Base-by-base conservation (phyloP, 2,888 invertebrate species). In the Lasius fuliginosus region DNA sequence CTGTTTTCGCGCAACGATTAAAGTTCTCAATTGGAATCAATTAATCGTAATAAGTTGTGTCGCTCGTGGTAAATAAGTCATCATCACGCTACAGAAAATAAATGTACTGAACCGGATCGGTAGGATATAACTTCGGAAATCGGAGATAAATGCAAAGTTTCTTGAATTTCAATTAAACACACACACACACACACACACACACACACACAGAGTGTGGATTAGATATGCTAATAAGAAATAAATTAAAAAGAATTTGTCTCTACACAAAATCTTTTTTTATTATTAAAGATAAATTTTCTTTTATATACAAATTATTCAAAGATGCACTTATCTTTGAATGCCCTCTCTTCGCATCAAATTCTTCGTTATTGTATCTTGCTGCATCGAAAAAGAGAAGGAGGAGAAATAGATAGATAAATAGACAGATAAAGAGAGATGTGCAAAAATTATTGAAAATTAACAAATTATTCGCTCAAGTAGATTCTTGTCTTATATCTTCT, bases 21-120 rank as follows among this genome's bases (percentile, higher is more conserved):
- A 89, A 86, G 83, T 89, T 88, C 84, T 87, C 87, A 89, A 91
- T 92, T 91, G 88, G 33, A 64, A 42, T 83, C 86, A 91, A 92
- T 83, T 87, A 91, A 92, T 92, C 86, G 81, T 86, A 76, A 36
- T 92, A 85, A 69, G n/a, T 33, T 33, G 33, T n/a, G 33, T 33
- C 33, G 3, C 8, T 46, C 15, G 23, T 3, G 30, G 11, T 33
- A 75, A 75, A 75, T 9, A 75, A 62, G 2, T 60, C 5, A n/a
- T 23, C n/a, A 53, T n/a, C n/a, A 8, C n/a, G 8, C n/a, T 30
- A 27, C 62, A 62, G 8, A 46, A 46, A 33, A 62, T 62, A n/a
- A n/a, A 73, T 27, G 15, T 30, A 9, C 0, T 18, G 5, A 30
- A 3, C 18, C 40, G 15, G 3, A 18, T n/a, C 6, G 18, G 27